A percentile compares a stretch with the other conserved stretches of the same genome.
Evolutionary conservation across 2,888 invertebrate genomes (phyloP).

Genomic region (Ariolimax columbianus): DNA sequence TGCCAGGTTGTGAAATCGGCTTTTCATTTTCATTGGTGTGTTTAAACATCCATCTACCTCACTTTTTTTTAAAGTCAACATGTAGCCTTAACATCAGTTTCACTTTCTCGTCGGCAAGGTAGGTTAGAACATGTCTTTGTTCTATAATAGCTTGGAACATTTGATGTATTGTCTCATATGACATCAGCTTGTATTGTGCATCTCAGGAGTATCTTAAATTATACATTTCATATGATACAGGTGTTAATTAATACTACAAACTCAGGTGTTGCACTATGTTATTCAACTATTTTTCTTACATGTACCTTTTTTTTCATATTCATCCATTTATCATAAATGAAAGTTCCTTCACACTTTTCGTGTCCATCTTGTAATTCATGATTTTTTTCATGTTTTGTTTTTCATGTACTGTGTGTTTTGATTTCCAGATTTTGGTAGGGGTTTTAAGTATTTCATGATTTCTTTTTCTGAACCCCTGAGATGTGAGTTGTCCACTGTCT

Average conservation of each 20-base stretch:
- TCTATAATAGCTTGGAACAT: neutral
- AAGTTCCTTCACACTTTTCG: neutral
- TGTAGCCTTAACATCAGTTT: neutral
- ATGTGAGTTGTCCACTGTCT: too few relatives aligned
- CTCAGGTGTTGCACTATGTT: constrained; percentile 45
- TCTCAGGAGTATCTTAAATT: constrained; percentile 46
- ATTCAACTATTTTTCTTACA: constrained; percentile 20
- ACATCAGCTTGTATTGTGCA: constrained; percentile 30
- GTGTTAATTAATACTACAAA: constrained; percentile 41
- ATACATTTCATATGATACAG: constrained; percentile 44
- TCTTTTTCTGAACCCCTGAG: too few relatives aligned
- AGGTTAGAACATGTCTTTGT: neutral
- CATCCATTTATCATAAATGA: constrained; percentile 38
- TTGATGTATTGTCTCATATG: neutral
- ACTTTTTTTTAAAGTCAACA: neutral
- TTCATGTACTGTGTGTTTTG: neutral
- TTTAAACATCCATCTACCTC: neutral
- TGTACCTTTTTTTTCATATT: neutral
- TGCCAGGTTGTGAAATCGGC: neutral
- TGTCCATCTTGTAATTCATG: constrained; percentile 11
- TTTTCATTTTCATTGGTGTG: neutral
- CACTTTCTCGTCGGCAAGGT: neutral
- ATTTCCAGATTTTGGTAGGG: too few relatives aligned
- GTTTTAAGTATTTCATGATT: too few relatives aligned
- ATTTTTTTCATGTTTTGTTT: neutral